A percentile compares a stretch with the other conserved stretches of the same genome.
Conservation (phyloP, 2,797 vertebrate species). For the Megaceryle alcyon region DNA sequence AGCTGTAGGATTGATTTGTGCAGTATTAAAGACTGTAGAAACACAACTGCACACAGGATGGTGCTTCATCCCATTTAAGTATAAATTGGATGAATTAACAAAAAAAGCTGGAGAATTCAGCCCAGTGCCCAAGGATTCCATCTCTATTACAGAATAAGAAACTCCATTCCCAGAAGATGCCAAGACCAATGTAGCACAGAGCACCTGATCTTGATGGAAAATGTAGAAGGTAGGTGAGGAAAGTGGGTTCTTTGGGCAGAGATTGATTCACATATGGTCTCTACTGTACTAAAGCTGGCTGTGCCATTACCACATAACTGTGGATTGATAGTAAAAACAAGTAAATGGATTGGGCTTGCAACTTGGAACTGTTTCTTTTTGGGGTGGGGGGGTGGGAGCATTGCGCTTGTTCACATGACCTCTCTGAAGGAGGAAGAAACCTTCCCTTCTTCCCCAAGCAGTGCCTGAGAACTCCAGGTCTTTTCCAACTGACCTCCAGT, state of each 20-base stretch:
- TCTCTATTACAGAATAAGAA: not conserved
- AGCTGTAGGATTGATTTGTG: not conserved
- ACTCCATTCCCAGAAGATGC: not conserved
- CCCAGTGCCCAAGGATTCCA: not conserved
- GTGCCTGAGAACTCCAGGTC: not conserved
- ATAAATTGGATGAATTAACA: not conserved
- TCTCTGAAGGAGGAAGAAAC: not conserved
- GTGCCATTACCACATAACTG: not conserved
- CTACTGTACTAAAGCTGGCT: not conserved
- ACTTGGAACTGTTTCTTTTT: not conserved
- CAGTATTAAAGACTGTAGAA: not conserved
- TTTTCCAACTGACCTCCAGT: not conserved
- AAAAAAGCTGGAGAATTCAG: not conserved
- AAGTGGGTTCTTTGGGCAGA: not conserved
- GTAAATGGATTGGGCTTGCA: not conserved
- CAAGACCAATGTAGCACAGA: not conserved
- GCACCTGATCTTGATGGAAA: not conserved
- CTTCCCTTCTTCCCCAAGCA: not conserved
- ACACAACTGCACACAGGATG: not conserved
- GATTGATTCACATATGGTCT: not conserved
- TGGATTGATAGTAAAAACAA: not conserved
- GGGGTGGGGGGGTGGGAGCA: not conserved
- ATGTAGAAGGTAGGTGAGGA: not conserved
- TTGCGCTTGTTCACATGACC: not conserved
- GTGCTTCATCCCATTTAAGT: not conserved